Evolutionary conservation across 2,888 invertebrate genomes (phyloP).

Genomic region (Candidula unifasciata): DNA sequence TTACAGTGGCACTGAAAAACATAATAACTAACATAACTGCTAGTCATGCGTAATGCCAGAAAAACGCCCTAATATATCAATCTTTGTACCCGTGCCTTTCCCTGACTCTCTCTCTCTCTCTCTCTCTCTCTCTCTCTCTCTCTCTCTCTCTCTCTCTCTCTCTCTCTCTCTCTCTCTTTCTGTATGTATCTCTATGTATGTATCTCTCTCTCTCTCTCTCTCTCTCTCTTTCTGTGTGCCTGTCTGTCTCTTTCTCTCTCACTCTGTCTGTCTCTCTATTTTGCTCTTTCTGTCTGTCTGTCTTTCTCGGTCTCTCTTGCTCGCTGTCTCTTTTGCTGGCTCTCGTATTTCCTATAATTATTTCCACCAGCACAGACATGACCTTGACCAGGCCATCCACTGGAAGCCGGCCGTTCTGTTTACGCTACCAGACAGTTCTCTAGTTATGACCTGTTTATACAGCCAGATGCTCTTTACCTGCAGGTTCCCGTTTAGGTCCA

Average conservation of each 20-base stretch:
- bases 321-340: background rate
- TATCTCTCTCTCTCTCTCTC: background rate
- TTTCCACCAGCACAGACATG: background rate
- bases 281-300: background rate
- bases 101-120: constrained; percentile 25
- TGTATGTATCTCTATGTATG: background rate
- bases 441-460: too few relatives aligned
- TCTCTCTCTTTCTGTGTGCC: background rate
- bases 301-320: background rate
- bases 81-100: background rate
- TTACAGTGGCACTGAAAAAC: too few relatives aligned
- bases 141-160: background rate
- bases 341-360: background rate
- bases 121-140: constrained; percentile 27
- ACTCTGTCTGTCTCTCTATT: background rate
- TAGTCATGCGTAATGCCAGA: too few relatives aligned
- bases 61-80: too few relatives aligned
- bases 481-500: too few relatives aligned
- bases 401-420: too few relatives aligned
- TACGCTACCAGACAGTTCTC: too few relatives aligned
- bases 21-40: too few relatives aligned
- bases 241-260: background rate
- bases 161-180: background rate
- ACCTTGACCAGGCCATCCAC: too few relatives aligned
- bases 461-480: too few relatives aligned